Conservation (phyloP, 2,113 vertebrate genomes). For the Cinclus cinclus region DNA sequence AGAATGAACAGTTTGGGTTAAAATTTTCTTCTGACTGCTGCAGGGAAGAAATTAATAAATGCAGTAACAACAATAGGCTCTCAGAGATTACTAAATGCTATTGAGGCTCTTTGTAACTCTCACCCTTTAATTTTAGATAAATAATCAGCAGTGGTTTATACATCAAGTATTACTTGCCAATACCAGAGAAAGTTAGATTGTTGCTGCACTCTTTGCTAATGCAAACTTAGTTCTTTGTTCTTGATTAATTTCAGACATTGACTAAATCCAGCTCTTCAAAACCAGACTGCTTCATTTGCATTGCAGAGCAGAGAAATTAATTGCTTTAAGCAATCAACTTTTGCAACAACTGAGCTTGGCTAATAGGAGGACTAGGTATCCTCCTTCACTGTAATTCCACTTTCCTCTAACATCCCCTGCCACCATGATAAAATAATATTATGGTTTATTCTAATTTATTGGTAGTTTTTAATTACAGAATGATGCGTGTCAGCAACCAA, state of each 20-base stretch:
- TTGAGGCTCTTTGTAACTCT: neutral
- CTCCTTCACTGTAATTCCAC: constrained; percentile 29
- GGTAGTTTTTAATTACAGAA: constrained; percentile 52
- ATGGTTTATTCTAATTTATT: constrained; percentile 25
- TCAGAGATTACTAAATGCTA: constrained; percentile 3
- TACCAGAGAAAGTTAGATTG: constrained; percentile 7
- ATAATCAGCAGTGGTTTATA: neutral
- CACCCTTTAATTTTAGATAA: constrained; percentile 1
- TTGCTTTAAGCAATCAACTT: constrained; percentile 50
- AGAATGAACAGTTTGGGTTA: constrained; percentile 99
- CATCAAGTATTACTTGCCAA: neutral
- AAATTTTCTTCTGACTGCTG: constrained; percentile 98
- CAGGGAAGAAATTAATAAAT: constrained; percentile 41
- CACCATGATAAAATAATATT: constrained; percentile 42
- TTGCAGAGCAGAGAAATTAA: constrained; percentile 51
- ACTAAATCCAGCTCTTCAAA: constrained; percentile 50
- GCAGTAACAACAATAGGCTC: constrained; percentile 44
- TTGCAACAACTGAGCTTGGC: neutral
- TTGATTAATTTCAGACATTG: constrained; percentile 44
- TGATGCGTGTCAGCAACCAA: constrained; percentile 31
- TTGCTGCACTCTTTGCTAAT: neutral
- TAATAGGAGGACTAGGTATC: constrained; percentile 41
- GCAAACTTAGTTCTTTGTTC: constrained; percentile 22
- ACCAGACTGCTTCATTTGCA: constrained; percentile 43
- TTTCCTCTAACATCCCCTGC: neutral